Base-by-base conservation (phyloP, 2,888 invertebrate species). In the Drosophila dives region DNA sequence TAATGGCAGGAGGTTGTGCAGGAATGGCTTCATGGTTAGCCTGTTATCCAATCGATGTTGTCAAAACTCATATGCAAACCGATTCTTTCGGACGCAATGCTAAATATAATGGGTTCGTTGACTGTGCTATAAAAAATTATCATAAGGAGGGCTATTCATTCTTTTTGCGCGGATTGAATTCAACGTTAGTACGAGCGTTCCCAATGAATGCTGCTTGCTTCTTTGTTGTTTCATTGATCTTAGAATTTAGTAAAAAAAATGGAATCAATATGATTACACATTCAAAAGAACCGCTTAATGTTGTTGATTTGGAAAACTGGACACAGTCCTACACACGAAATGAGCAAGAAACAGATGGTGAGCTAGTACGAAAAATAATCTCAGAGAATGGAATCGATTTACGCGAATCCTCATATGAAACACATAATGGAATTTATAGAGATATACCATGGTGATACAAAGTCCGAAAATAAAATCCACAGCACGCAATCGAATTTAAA, bases 181-280 rank as follows among this genome's bases (percentile, higher is more conserved):
- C 98, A 1, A 97, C 98, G 1, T 93, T 98, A 48, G 90, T 98
- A 54, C 94, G 99, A 50, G 98, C 99, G 0, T 98, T 99, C 92
- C 97, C 98, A 1, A 96, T 97, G 73, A 99, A 99, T 92, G 99
- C 98, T 0, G 97, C 97, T 6, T 98, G 97, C 70, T 98, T 99
- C 92, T 95, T 97, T 38, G 97, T 97, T 0, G 98, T 98, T 62
- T 95, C 96, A 32, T 97, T 96, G 96, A 95, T 96, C 3, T 95
- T 97, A 92, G 67, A 87, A 23, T 75, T 82, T 20, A 76, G 60
- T 56, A 73, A 80, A 12, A 65, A 76, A 10, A 54, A 58, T 42
- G 83, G 77, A 51, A 56, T 86, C 17, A 85, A 87, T 32, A 58
- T 69, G 40, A 32, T 83, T 7, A 33, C 50, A 4, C 36, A 78